phyloP scores from a whole-genome alignment of 2,113 vertebrate genomes.

The Procavia capensis region DNA sequence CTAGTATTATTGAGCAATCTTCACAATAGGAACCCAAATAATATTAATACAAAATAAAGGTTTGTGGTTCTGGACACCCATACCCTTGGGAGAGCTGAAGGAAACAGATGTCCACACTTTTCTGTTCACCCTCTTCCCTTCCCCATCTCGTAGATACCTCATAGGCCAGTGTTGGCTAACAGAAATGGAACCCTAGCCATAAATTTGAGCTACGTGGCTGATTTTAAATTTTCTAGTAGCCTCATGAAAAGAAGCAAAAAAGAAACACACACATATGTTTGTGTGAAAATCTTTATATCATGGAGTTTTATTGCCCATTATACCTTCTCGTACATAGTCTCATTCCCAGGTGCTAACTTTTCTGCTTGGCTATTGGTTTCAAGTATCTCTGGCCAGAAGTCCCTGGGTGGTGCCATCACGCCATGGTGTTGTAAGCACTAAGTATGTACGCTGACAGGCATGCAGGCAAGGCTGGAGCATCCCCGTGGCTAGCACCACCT shows the following conservation, averaged over 20 bases:
- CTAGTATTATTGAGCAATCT: background rate
- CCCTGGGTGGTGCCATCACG: no score
- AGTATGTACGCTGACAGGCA: background rate
- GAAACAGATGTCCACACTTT: background rate
- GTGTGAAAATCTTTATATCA: background rate
- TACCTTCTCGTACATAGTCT: background rate
- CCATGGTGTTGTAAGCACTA: background rate
- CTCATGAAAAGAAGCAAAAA: background rate
- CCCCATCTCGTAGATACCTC: background rate
- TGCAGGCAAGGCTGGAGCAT: background rate
- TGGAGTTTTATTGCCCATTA: background rate
- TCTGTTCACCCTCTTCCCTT: background rate
- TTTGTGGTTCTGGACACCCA: background rate
- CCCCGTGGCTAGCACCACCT: background rate
- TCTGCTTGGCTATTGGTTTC: background rate
- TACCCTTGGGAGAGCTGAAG: background rate
- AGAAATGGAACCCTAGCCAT: background rate
- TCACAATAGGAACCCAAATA: slow-evolving; percentile 11
- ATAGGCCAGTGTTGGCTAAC: background rate
- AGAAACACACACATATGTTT: background rate
- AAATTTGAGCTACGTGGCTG: background rate
- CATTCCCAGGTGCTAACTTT: background rate
- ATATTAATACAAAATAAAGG: background rate
- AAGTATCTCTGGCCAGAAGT: background rate
- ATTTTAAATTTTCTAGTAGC: slow-evolving; percentile 12